Percentiles rank a stretch among this genome's conserved stretches.
Conservation (phyloP, 2,888 invertebrate species). For the Hoplodrina blanda region DNA sequence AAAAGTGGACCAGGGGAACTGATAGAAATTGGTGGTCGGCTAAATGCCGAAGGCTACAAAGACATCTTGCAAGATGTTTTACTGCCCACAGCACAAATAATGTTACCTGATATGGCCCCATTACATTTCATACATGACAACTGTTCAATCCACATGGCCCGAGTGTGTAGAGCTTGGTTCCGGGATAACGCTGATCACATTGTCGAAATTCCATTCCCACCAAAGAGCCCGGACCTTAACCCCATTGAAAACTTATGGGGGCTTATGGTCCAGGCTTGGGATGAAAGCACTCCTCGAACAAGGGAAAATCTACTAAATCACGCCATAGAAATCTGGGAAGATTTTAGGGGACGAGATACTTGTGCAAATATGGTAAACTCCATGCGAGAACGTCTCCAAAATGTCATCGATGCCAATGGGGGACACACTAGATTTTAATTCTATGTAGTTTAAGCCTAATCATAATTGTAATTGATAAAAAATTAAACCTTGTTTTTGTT, state of each 20-base stretch:
- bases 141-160: too few relatives aligned
- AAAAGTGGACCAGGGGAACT: conserved; percentile 59
- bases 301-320: conserved; percentile 16
- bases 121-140: too few relatives aligned
- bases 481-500: conserved; percentile 24
- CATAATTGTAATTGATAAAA: conserved; percentile 20
- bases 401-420: conserved; percentile 18
- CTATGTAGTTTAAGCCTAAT: conserved; percentile 20
- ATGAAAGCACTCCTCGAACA: conserved; percentile 20
- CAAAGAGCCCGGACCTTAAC: too few relatives aligned
- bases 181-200: too few relatives aligned
- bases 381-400: conserved; percentile 28
- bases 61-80: too few relatives aligned
- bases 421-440: conserved; percentile 27
- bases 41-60: too few relatives aligned
- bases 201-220: too few relatives aligned
- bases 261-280: conserved; percentile 40
- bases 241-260: too few relatives aligned
- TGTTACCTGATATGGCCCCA: too few relatives aligned
- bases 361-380: conserved; percentile 30
- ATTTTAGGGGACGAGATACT: conserved; percentile 21
- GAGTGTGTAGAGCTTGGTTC: too few relatives aligned
- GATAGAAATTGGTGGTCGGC: conserved; percentile 45
- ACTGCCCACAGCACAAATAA: too few relatives aligned
- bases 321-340: conserved; percentile 19